phyloP scores from a whole-genome alignment of 2,888 invertebrate genomes.

The Parelbella ahira region DNA sequence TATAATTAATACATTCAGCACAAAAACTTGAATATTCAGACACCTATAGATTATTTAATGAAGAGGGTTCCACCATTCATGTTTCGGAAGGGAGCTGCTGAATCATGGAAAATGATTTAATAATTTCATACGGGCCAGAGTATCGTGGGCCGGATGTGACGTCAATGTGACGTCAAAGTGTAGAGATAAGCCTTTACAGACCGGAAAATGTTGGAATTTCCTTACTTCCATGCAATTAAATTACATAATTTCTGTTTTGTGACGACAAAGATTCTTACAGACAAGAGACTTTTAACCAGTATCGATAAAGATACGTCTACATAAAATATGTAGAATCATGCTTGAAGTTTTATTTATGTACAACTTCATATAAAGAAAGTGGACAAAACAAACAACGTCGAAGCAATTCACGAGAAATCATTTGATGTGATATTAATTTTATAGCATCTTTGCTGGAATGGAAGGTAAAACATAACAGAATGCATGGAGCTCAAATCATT shows the following conservation, averaged over 20 bases:
- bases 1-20: neutral
- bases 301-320: too few relatives aligned
- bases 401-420: too few relatives aligned
- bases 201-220: conserved; percentile 1
- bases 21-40: conserved; percentile 20
- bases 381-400: too few relatives aligned
- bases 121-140: conserved; percentile 13
- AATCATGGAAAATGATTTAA: conserved; percentile 18
- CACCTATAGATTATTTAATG: conserved; percentile 14
- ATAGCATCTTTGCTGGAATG: too few relatives aligned
- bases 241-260: too few relatives aligned
- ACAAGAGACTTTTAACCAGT: too few relatives aligned
- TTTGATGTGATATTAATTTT: too few relatives aligned
- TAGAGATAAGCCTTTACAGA: conserved; percentile 2
- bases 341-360: too few relatives aligned
- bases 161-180: conserved; percentile 13
- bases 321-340: too few relatives aligned
- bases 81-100: conserved; percentile 16
- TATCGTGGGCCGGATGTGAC: conserved; percentile 6
- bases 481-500: too few relatives aligned
- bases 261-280: too few relatives aligned
- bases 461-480: neutral
- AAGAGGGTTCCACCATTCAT: conserved; percentile 12
- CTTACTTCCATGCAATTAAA: neutral
- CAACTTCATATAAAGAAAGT: too few relatives aligned